phyloP scores from a whole-genome alignment of 2,888 invertebrate genomes.

The Parnassius glacialis region DNA sequence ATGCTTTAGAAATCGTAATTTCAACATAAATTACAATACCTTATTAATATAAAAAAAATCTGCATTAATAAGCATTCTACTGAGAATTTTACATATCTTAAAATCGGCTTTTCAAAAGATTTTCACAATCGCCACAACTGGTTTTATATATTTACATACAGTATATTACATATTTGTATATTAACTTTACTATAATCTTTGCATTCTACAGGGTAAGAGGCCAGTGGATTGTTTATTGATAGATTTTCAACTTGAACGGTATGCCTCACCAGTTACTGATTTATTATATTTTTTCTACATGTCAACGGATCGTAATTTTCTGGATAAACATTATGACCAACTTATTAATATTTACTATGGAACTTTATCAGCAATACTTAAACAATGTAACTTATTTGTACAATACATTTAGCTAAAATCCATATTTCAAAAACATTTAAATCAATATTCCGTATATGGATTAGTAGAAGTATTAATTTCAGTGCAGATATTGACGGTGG shows the following conservation, averaged over 20 bases:
- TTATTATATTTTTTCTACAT: constrained; percentile 62
- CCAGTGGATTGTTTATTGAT: constrained; percentile 57
- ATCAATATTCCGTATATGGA: constrained; percentile 56
- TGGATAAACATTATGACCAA: constrained; percentile 47
- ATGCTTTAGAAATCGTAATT: no score
- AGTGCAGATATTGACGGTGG: constrained; percentile 66
- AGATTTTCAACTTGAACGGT: constrained; percentile 56
- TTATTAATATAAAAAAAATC: no score
- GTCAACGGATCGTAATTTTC: constrained; percentile 52
- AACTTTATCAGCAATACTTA: constrained; percentile 55
- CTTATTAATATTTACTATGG: constrained; percentile 56
- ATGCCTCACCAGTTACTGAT: constrained; percentile 61
- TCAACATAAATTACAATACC: neutral
- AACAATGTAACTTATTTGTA: constrained; percentile 53
- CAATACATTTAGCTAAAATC: constrained; percentile 50
- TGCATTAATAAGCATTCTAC: no score
- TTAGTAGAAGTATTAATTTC: constrained; percentile 64
- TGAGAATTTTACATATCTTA: no score
- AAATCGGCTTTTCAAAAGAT: no score
- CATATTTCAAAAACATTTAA: constrained; percentile 53
- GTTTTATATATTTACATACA: no score
- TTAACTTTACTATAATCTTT: constrained; percentile 12
- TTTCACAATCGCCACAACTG: no score
- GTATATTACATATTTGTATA: no score
- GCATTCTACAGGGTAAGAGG: constrained; percentile 50